phyloP scores from a whole-genome alignment of 2,888 invertebrate species.

The Phengaris arion region DNA sequence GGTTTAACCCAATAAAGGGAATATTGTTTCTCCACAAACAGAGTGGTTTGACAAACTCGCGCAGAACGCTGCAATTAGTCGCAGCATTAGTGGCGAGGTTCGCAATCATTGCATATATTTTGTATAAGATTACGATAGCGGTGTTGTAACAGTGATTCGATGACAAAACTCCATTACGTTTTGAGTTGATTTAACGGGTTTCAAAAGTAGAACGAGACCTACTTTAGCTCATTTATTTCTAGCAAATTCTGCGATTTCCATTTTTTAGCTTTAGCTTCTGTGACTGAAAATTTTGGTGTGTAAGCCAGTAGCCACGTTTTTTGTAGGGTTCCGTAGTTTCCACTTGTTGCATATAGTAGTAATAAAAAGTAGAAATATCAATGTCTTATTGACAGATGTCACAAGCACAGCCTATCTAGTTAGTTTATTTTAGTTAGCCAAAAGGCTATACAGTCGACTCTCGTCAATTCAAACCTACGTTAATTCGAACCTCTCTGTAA shows the following conservation, averaged over 20 bases:
- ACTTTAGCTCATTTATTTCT: conserved; percentile 7
- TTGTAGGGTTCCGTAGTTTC: too few species aligned
- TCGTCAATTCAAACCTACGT: too few species aligned
- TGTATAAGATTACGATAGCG: conserved; percentile 23
- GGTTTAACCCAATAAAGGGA: not conserved
- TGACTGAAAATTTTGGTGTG: not conserved
- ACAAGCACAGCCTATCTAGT: too few species aligned
- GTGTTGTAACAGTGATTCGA: conserved; percentile 5
- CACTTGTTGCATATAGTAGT: too few species aligned
- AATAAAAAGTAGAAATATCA: too few species aligned
- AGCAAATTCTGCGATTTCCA: not conserved
- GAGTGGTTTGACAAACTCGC: not conserved
- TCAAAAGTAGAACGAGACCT: conserved; percentile 18
- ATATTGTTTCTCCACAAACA: not conserved
- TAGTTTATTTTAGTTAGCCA: too few species aligned
- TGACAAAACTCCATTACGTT: conserved; percentile 23
- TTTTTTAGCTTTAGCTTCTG: not conserved
- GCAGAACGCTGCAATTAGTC: not conserved
- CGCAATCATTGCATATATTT: conserved; percentile 14
- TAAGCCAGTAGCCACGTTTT: not conserved
- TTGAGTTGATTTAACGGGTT: conserved; percentile 15
- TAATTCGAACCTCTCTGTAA: too few species aligned
- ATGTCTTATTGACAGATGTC: too few species aligned
- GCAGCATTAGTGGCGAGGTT: not conserved
- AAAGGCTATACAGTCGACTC: too few species aligned